A percentile compares a stretch with the other conserved stretches of the same genome.
phyloP scores from a whole-genome alignment of 2,113 vertebrate species.

The Lepus europaeus region DNA sequence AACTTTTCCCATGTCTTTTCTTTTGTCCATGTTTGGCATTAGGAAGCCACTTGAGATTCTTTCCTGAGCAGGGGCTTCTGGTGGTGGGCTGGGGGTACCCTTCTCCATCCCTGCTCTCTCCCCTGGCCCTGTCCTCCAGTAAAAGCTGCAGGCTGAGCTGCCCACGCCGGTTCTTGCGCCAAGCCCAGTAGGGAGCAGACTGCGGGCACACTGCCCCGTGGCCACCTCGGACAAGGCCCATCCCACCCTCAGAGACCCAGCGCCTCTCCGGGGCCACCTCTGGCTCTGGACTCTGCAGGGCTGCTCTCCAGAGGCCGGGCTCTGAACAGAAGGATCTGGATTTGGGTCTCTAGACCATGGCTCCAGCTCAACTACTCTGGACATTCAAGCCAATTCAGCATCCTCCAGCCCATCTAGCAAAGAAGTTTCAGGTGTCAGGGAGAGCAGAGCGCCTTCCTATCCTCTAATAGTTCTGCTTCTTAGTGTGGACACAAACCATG shows the following conservation, averaged over 20 bases:
- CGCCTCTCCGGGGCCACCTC: neutral
- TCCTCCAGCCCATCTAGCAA: neutral
- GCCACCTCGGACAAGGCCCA: neutral
- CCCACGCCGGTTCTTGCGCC: neutral
- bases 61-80: neutral
- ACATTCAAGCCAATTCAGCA: neutral
- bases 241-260: neutral
- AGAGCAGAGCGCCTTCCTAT: neutral
- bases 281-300: neutral
- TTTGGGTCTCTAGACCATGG: neutral
- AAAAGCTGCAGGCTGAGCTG: neutral
- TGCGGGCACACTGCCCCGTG: no score
- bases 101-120: neutral
- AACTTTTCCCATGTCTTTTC: neutral
- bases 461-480: neutral
- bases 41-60: neutral
- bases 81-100: fast-evolving
- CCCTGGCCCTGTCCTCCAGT: neutral
- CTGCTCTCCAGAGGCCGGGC: neutral
- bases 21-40: neutral
- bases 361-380: neutral
- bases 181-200: neutral
- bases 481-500: neutral
- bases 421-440: neutral
- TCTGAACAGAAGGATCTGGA: neutral